Evolutionary conservation across 1,140 invertebrate species (phyloP).

Genomic region (Helicorthomorpha holstii): DNA sequence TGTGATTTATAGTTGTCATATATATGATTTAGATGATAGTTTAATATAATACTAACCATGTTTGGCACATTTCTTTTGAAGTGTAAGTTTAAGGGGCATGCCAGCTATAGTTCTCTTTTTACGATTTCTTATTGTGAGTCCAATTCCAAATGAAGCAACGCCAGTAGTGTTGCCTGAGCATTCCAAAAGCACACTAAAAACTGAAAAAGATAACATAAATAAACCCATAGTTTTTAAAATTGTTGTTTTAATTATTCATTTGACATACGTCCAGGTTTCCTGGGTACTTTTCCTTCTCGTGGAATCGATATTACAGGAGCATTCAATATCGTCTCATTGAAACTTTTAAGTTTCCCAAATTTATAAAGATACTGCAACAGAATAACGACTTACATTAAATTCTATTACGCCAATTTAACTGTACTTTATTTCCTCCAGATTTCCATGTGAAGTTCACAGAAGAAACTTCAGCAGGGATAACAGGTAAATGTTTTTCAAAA

Average conservation of each 20-base stretch:
- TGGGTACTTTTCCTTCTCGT: conserved; percentile 61
- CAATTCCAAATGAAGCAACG: conserved; percentile 71
- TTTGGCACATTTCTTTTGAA: conserved; percentile 85
- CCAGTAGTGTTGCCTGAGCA: conserved; percentile 78
- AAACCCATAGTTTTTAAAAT: not conserved
- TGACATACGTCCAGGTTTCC: conserved; percentile 53
- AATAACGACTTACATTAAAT: not conserved
- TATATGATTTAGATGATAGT: not conserved
- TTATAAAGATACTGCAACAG: conserved; percentile 54
- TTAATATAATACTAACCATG: conserved; percentile 40
- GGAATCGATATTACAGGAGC: conserved; percentile 73
- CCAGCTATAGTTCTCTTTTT: conserved; percentile 59
- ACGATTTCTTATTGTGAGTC: conserved; percentile 62
- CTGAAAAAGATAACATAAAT: conserved; percentile 31
- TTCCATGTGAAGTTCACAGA: conserved; percentile 87
- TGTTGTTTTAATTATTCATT: not conserved
- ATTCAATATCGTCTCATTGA: conserved; percentile 61
- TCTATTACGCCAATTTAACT: not conserved
- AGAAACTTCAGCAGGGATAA: conserved; percentile 68
- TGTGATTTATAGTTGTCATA: not conserved
- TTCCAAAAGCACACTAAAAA: conserved; percentile 77
- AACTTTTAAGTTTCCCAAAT: conserved; percentile 66
- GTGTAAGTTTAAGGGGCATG: conserved; percentile 69
- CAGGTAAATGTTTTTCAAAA: conserved; percentile 68
- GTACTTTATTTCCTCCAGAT: conserved; percentile 34